phyloP scores from a whole-genome alignment of 2,888 invertebrate genomes.

The Celastrina argiolus region DNA sequence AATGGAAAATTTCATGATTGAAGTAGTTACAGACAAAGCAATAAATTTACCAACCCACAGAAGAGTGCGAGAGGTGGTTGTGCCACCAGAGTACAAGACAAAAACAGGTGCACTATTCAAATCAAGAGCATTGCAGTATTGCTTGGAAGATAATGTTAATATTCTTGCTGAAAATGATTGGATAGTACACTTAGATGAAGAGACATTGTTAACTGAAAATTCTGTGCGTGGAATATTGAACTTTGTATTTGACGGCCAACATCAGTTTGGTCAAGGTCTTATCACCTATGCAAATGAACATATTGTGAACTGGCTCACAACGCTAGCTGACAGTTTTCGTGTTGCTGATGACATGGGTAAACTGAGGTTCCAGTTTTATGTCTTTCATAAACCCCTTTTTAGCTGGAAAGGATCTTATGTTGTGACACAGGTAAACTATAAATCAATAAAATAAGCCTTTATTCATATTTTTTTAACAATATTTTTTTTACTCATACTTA shows the following conservation, averaged over 20 bases:
- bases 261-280: conserved; percentile 96
- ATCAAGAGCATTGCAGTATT: conserved; percentile 96
- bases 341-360: conserved; percentile 99
- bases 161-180: conserved; percentile 91
- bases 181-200: conserved; percentile 98
- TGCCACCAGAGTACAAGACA: conserved; percentile 90
- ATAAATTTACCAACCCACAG: conserved; percentile 87
- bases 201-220: conserved; percentile 95
- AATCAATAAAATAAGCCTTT: conserved; percentile 29
- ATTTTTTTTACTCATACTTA: no score
- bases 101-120: conserved; percentile 96
- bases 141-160: conserved; percentile 93
- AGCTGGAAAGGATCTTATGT: conserved; percentile 99
- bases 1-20: conserved; percentile 95
- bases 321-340: conserved; percentile 95
- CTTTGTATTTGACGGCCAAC: conserved; percentile 95
- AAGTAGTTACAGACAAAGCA: conserved; percentile 95
- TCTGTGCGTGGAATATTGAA: conserved; percentile 93
- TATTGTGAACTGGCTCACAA: conserved; percentile 97
- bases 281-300: conserved; percentile 98
- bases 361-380: conserved; percentile 91
- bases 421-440: conserved; percentile 88
- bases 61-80: conserved; percentile 91
- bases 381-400: conserved; percentile 96
- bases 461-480: not conserved